A percentile compares a stretch with the other conserved stretches of the same genome.
Conservation (phyloP, 2,888 invertebrate genomes). For the Drosophila quinaria region DNA sequence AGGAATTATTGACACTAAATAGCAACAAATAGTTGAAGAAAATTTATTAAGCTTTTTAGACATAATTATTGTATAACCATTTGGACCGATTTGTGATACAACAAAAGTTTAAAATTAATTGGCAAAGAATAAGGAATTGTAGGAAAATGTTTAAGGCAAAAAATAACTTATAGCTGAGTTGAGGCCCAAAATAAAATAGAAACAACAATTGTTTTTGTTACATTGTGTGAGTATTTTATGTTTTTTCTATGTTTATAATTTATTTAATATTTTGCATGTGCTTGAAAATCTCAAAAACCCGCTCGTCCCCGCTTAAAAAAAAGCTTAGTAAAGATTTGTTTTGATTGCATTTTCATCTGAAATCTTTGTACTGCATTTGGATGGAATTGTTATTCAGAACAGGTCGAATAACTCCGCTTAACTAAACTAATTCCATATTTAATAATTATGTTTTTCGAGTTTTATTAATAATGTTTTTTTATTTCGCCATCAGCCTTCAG, state of each 20-base stretch:
- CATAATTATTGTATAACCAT: not conserved
- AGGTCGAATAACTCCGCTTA: not conserved
- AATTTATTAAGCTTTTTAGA: not conserved
- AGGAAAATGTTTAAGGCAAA: conserved; percentile 9
- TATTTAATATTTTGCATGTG: conserved; percentile 15
- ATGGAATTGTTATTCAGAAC: conserved; percentile 1
- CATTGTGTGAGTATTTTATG: conserved; percentile 76
- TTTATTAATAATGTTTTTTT: not conserved
- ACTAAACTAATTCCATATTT: not conserved
- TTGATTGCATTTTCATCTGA: not conserved
- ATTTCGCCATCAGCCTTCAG: conserved; percentile 48
- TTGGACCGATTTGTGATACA: conserved; percentile 19
- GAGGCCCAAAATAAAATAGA: conserved; percentile 54
- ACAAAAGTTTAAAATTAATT: not conserved
- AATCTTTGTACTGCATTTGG: not conserved
- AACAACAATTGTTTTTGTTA: conserved; percentile 52
- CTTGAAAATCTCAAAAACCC: not conserved
- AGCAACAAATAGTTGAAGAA: conserved; percentile 8
- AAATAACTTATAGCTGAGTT: conserved; percentile 65
- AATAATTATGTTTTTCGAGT: not conserved
- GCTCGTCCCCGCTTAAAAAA: not conserved
- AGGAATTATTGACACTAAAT: conserved; percentile 1
- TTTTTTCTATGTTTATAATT: conserved; percentile 19
- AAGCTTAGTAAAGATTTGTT: not conserved
- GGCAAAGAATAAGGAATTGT: not conserved